A percentile compares a stretch with the other conserved stretches of the same genome.
phyloP scores from a whole-genome alignment of 2,113 vertebrate species.

The Stigmatopora argus region DNA sequence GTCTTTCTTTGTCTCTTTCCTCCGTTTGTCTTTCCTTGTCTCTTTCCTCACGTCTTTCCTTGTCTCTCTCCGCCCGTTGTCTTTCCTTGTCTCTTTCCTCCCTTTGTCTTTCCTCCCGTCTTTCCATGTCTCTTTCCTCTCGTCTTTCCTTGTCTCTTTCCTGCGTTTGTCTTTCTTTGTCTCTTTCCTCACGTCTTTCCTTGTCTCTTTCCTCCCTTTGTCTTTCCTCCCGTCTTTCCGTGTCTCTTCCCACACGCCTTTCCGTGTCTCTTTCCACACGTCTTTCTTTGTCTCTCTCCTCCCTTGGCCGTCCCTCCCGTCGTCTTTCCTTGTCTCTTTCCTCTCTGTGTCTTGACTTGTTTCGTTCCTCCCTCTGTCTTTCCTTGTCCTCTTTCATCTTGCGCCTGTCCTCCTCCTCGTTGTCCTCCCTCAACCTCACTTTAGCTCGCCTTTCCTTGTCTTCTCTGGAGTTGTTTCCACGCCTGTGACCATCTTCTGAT shows the following conservation, averaged over 20 bases:
- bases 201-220: too few species aligned
- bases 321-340: slow-evolving; percentile 47
- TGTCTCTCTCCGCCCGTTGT: slow-evolving; percentile 45
- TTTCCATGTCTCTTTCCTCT: slow-evolving; percentile 13
- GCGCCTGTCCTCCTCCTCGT: slow-evolving; percentile 48
- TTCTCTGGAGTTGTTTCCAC: slow-evolving; percentile 45
- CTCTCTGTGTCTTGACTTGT: slow-evolving; percentile 48
- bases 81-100: slow-evolving; percentile 39
- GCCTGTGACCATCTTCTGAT: slow-evolving; percentile 29
- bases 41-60: too few species aligned
- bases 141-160: too few species aligned
- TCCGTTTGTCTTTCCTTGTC: too few species aligned
- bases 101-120: slow-evolving; percentile 58
- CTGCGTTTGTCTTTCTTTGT: too few species aligned
- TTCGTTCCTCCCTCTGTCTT: slow-evolving; percentile 55
- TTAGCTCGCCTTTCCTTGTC: slow-evolving; percentile 19
- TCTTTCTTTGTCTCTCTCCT: slow-evolving; percentile 12
- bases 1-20: too few species aligned
- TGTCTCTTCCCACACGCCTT: too few species aligned
- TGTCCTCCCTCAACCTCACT: slow-evolving; percentile 52
- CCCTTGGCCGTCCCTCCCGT: slow-evolving; percentile 44
- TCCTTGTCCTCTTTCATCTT: slow-evolving; percentile 13
- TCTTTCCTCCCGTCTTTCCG: too few species aligned
- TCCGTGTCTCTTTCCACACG: too few species aligned
- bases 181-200: too few species aligned